A percentile compares a stretch with the other conserved stretches of the same genome.
Evolutionary conservation across 1,140 invertebrate genomes (phyloP).

Genomic region (Saccostrea cuccullata): DNA sequence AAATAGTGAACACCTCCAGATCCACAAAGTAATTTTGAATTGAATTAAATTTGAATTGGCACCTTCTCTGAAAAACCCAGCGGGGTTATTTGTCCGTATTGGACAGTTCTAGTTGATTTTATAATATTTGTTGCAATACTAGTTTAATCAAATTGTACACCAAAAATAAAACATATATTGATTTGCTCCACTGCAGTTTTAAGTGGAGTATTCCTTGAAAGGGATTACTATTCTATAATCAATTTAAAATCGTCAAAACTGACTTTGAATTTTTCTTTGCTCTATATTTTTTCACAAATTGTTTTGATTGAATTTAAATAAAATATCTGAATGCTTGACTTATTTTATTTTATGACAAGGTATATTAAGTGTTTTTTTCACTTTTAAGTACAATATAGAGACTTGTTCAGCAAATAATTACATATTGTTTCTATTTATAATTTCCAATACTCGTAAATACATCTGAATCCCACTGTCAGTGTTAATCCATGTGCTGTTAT

Average conservation of each 20-base stretch:
- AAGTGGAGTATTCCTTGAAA: too few relatives aligned
- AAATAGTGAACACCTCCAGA: too few relatives aligned
- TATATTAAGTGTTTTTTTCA: background rate
- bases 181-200: too few relatives aligned
- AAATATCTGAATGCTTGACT: background rate
- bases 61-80: too few relatives aligned
- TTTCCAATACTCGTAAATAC: background rate
- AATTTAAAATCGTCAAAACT: background rate
- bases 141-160: too few relatives aligned
- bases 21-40: too few relatives aligned
- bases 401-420: background rate
- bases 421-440: slow-evolving; percentile 2
- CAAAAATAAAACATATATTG: too few relatives aligned
- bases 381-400: background rate
- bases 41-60: too few relatives aligned
- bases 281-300: background rate
- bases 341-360: background rate
- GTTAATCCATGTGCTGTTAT: background rate
- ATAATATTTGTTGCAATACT: too few relatives aligned
- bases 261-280: background rate
- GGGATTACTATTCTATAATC: too few relatives aligned
- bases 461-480: background rate
- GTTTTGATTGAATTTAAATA: background rate
- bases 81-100: too few relatives aligned
- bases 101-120: too few relatives aligned